Evolutionary conservation across 2,888 invertebrate species (phyloP), one percentile per base, ranked within the genome.

Genomic region (Cabera pusaria): DNA sequence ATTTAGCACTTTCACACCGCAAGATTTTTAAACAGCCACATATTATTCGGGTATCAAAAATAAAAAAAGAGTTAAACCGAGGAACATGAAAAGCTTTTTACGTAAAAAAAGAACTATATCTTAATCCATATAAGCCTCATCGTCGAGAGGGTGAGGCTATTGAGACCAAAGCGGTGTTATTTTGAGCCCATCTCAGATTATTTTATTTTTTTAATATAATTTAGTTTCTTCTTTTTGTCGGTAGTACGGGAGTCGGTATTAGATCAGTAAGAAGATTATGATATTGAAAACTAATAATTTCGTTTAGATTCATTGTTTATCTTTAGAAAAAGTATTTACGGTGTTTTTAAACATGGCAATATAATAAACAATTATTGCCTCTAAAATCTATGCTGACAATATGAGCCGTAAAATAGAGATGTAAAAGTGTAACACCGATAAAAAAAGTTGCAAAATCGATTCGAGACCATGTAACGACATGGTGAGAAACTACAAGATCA

Each of bases 101-200:
- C 74, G 66, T 75, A 69, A 65, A 81, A 82, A 77, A 80, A 75
- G 14, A 71, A 69, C 70, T 72, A 62, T 86, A 86, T 86, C 85
- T 86, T 85, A 87, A 87, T 85, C 86, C 83, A 78, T 80, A 79
- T 79, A 85, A 86, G 75, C 74, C 70, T 71, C 72, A 67, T 75
- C 75, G 67, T 62, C 69, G 63, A 61, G 78, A 76, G 79, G 79
- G 78, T 75, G 72, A 68, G 56, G 72, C 68, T 63, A 71, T 79
- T 76, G 76, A 78, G 69, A 72, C 64, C 64, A 54, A 63, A 66
- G 68, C 82, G 78, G 85, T 86, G 87, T 86, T 84, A 84, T 79
- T 81, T 76, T 70, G 76, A 75, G 59, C 62, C 67, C 71, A 67
- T 76, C 71, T 67, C 50, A 77, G 78, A 79, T 84, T 82, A 79